These are phyloP conservation scores for Spinibarbus caldwelli DNA, from an alignment of 2,797 vertebrate genomes.

Conservation along the genomic window DNA sequence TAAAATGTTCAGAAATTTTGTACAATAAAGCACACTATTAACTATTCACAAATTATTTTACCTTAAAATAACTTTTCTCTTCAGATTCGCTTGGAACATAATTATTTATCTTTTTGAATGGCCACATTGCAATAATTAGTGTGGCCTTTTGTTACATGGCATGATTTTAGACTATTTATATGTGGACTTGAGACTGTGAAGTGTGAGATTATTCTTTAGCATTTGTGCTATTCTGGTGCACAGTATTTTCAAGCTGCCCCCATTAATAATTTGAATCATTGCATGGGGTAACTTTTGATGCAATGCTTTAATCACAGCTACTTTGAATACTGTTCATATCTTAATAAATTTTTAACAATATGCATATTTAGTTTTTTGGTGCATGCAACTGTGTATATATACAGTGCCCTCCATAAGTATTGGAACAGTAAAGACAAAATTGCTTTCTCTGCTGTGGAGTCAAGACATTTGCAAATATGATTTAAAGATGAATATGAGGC, in stretches of 20 bases:
- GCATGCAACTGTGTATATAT: neutral
- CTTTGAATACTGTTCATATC: neutral
- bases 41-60: neutral
- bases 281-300: constrained; percentile 6
- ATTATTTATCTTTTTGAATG: neutral
- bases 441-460: no score
- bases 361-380: neutral
- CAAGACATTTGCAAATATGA: no score
- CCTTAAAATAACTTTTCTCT: neutral
- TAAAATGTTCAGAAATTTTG: neutral
- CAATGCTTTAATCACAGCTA: neutral
- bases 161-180: neutral
- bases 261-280: constrained; percentile 15
- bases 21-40: neutral
- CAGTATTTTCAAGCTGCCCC: neutral
- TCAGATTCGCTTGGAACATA: no score
- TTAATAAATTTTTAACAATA: neutral
- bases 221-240: neutral
- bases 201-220: neutral
- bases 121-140: neutral
- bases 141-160: neutral
- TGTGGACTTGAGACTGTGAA: neutral
- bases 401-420: no score
- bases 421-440: no score
- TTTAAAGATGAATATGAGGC: no score